A percentile compares a stretch with the other conserved stretches of the same genome.
Conservation (phyloP, 1,140 invertebrate species). For the Microplitis mediator region DNA sequence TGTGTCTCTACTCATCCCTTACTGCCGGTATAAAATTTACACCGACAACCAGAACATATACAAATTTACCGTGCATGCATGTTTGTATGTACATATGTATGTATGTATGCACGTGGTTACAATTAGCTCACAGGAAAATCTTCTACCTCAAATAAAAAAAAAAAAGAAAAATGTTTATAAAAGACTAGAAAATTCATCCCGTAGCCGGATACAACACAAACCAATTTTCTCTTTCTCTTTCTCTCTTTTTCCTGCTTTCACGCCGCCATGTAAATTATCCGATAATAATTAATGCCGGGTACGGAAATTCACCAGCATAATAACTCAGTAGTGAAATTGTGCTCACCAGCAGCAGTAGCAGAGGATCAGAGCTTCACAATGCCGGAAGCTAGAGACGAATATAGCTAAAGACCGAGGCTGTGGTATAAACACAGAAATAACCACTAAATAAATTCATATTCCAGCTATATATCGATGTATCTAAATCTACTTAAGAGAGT, state of each 20-base stretch:
- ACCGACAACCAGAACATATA: background rate
- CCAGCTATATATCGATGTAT: no score
- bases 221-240: background rate
- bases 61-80: background rate
- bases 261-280: slow-evolving; percentile 1
- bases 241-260: background rate
- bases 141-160: background rate
- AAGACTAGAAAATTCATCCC: background rate
- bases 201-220: background rate
- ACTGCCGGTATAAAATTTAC: background rate
- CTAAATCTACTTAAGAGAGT: no score
- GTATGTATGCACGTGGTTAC: background rate
- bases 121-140: background rate
- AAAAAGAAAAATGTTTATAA: background rate
- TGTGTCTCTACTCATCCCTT: background rate
- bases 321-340: background rate
- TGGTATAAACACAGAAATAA: no score
- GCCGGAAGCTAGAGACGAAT: slow-evolving; percentile 1
- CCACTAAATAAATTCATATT: no score
- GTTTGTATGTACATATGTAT: background rate
- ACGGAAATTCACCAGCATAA: background rate
- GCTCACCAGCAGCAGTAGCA: background rate
- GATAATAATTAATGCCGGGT: slow-evolving; percentile 3
- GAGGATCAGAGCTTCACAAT: background rate
- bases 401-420: background rate